These are phyloP conservation scores for Trypoxylus dichotomus DNA, from an alignment of 1,140 invertebrate genomes.

Conservation along the genomic window DNA sequence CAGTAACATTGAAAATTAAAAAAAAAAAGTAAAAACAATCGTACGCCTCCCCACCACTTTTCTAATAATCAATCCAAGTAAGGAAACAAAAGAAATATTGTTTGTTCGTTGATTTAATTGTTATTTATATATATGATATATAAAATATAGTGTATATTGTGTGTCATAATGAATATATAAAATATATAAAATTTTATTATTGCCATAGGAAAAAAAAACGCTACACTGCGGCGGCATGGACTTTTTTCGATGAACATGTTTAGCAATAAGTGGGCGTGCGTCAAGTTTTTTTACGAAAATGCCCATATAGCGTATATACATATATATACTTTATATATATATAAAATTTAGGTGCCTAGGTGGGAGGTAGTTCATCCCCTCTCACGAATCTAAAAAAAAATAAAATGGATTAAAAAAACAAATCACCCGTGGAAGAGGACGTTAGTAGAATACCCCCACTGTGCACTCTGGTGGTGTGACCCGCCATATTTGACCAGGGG, in stretches of 20 bases:
- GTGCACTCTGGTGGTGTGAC: slow-evolving; percentile 41
- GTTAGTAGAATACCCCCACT: slow-evolving; percentile 27
- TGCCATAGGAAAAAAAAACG: slow-evolving; percentile 29
- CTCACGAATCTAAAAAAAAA: slow-evolving; percentile 33
- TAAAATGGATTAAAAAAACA: not conserved
- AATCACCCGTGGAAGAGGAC: slow-evolving; percentile 31
- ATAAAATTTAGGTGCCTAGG: slow-evolving; percentile 49
- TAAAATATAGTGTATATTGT: slow-evolving; percentile 42
- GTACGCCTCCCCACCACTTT: slow-evolving; percentile 29
- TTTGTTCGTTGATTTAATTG: slow-evolving; percentile 48
- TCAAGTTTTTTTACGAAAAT: slow-evolving; percentile 30
- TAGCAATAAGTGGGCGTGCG: slow-evolving; percentile 50
- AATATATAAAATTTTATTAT: slow-evolving; percentile 19
- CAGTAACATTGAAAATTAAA: not conserved
- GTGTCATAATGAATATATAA: slow-evolving; percentile 36
- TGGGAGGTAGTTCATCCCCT: slow-evolving; percentile 38
- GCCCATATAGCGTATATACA: slow-evolving; percentile 45
- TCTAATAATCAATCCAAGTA: slow-evolving; percentile 7
- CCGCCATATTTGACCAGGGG: slow-evolving; percentile 37
- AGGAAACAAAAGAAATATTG: slow-evolving; percentile 31
- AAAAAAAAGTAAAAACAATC: not conserved
- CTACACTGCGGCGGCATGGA: slow-evolving; percentile 41
- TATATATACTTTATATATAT: slow-evolving; percentile 5
- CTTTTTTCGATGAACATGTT: slow-evolving; percentile 41
- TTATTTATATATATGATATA: slow-evolving; percentile 38